These are phyloP conservation scores for Eurois occulta DNA, from an alignment of 2,888 invertebrate species.

Conservation along the genomic window DNA sequence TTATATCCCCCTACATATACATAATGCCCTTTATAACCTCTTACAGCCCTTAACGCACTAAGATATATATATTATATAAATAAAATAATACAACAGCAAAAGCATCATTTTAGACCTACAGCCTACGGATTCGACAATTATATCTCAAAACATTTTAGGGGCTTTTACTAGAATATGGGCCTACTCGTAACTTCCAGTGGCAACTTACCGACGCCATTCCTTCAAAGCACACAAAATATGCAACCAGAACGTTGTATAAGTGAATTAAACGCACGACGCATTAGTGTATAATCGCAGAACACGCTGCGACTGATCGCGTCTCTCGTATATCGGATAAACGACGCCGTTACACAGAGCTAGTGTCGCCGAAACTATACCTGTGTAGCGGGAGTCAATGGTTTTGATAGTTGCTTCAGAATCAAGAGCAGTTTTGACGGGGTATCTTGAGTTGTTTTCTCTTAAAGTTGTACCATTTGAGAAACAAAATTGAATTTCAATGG, in stretches of 20 bases:
- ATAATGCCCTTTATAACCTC: no score
- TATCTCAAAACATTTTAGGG: not conserved
- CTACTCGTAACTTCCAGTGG: constrained; percentile 14
- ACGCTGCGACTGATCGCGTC: constrained; percentile 78
- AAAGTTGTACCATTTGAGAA: not conserved
- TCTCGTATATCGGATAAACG: constrained; percentile 83
- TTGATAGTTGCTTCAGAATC: constrained; percentile 72
- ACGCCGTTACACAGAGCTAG: constrained; percentile 83
- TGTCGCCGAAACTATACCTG: constrained; percentile 78
- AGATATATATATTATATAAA: no score
- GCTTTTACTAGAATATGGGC: not conserved
- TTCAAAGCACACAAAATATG: constrained; percentile 60
- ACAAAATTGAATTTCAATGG: not conserved
- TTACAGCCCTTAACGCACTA: no score
- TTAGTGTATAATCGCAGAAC: constrained; percentile 82
- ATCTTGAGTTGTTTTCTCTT: not conserved
- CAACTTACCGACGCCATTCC: constrained; percentile 23
- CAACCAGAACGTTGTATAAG: constrained; percentile 72
- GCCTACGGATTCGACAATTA: not conserved
- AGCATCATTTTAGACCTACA: not conserved
- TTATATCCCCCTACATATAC: no score
- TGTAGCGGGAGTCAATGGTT: constrained; percentile 26
- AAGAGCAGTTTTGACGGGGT: not conserved
- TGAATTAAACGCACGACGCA: constrained; percentile 82
- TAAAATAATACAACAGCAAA: not conserved